These are phyloP conservation scores for Trinectes maculatus DNA, from an alignment of 2,113 vertebrate genomes.

Conservation along the genomic window DNA sequence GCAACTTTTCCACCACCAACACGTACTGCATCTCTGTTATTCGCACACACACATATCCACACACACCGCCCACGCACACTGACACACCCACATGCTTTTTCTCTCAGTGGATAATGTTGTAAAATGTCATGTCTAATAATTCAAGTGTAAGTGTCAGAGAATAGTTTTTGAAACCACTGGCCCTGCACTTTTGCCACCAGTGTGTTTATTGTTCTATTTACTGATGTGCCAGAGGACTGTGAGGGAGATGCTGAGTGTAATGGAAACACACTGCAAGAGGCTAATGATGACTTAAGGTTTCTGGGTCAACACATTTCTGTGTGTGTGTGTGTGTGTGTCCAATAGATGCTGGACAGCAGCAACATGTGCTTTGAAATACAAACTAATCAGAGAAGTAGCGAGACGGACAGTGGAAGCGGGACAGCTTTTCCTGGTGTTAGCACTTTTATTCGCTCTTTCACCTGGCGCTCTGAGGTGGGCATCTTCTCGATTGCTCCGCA, in stretches of 20 bases:
- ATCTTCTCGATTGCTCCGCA: slow-evolving; percentile 38
- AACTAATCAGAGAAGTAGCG: slow-evolving; percentile 22
- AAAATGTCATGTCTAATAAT: slow-evolving; percentile 66
- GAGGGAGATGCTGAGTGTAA: slow-evolving; percentile 55
- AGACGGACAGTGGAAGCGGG: neutral
- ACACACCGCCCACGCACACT: slow-evolving; percentile 4
- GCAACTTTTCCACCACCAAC: slow-evolving; percentile 30
- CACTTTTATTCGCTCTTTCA: slow-evolving; percentile 37
- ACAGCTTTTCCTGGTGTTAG: slow-evolving; percentile 7
- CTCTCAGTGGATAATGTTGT: slow-evolving; percentile 44
- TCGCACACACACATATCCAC: slow-evolving; percentile 31
- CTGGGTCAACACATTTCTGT: slow-evolving; percentile 19
- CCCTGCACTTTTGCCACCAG: slow-evolving; percentile 33
- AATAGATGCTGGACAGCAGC: neutral
- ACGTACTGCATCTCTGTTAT: slow-evolving; percentile 45
- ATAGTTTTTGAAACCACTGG: slow-evolving; percentile 38
- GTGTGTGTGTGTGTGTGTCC: neutral
- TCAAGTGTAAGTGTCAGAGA: slow-evolving; percentile 55
- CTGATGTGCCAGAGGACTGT: slow-evolving; percentile 43
- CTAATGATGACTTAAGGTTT: slow-evolving; percentile 28
- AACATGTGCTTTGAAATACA: slow-evolving; percentile 14
- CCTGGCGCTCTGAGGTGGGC: slow-evolving; percentile 44
- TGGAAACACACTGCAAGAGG: slow-evolving; percentile 34
- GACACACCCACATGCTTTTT: neutral
- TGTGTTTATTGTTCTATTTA: slow-evolving; percentile 53